Conservation (phyloP, 2,113 vertebrate genomes). For the Sinocyclocheilus anophthalmus region DNA sequence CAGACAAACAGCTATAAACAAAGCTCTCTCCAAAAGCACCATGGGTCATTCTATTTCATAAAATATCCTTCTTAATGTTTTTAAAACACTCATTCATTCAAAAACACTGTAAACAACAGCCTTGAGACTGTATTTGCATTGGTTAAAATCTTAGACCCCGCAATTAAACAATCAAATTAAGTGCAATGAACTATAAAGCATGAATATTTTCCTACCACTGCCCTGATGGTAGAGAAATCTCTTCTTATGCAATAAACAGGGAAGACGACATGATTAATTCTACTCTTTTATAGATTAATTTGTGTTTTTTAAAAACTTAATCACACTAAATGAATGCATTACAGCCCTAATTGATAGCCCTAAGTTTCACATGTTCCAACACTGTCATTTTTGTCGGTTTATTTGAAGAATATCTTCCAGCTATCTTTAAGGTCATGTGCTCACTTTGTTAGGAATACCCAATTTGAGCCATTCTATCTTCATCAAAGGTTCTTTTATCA, state of each 20-base stretch:
- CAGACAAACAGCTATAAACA: not conserved
- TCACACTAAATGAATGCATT: not conserved
- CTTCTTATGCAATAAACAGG: too few relatives aligned
- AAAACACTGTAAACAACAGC: not conserved
- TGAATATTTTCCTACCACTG: not conserved
- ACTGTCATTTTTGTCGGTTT: not conserved
- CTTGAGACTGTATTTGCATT: not conserved
- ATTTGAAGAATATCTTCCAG: not conserved
- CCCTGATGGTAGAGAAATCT: not conserved
- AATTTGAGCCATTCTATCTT: not conserved
- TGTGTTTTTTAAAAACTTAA: not conserved
- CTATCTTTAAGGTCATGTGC: not conserved
- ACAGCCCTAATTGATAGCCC: not conserved
- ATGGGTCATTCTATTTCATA: not conserved
- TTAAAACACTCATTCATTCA: not conserved
- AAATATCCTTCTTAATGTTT: not conserved
- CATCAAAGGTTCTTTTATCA: not conserved
- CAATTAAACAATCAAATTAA: not conserved
- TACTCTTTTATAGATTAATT: not conserved
- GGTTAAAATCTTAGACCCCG: not conserved
- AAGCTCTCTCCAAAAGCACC: not conserved
- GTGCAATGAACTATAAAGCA: not conserved
- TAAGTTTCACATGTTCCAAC: not conserved
- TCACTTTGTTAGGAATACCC: not conserved
- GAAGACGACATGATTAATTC: too few relatives aligned